These are phyloP conservation scores for Torymus texanus DNA, from an alignment of 2,888 invertebrate species.

Conservation along the genomic window DNA sequence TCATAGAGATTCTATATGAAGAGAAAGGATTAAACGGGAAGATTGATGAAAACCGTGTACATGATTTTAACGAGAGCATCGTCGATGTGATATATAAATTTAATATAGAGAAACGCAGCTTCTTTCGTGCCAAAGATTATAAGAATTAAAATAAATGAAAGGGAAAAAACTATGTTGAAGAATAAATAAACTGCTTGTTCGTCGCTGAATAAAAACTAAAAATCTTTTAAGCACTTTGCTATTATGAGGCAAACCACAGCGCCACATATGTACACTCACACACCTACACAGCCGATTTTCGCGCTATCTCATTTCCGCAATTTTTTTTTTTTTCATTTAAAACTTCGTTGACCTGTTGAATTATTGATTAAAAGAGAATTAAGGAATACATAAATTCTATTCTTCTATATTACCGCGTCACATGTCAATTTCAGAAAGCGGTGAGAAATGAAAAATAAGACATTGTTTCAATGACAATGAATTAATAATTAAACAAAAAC, in stretches of 20 bases:
- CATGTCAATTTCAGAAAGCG: conserved; percentile 45
- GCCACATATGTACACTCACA: neutral
- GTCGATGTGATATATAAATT: conserved; percentile 57
- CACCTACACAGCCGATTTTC: conserved; percentile 7
- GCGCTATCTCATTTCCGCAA: conserved; percentile 13
- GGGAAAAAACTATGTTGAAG: conserved; percentile 8
- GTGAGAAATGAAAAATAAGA: conserved; percentile 9
- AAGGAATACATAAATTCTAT: neutral
- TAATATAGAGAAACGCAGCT: conserved; percentile 53
- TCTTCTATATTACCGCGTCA: neutral
- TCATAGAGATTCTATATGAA: conserved; percentile 53
- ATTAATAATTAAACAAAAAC: conserved; percentile 27
- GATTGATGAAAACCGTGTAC: conserved; percentile 29
- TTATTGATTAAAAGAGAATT: neutral
- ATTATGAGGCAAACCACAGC: too few species aligned
- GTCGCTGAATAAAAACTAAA: conserved; percentile 17
- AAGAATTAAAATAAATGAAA: conserved; percentile 31
- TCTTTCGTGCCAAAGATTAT: conserved; percentile 56
- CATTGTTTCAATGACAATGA: neutral
- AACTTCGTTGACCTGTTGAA: neutral
- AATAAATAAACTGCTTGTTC: conserved; percentile 29
- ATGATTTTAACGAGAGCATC: conserved; percentile 53
- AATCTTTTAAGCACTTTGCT: conserved; percentile 4
- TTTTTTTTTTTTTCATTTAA: neutral
- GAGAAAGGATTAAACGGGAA: conserved; percentile 24